Percentiles rank a stretch among this genome's conserved stretches.
These are phyloP conservation scores for Pangasius djambal DNA, from an alignment of 2,797 vertebrate genomes.

Conservation along the genomic window DNA sequence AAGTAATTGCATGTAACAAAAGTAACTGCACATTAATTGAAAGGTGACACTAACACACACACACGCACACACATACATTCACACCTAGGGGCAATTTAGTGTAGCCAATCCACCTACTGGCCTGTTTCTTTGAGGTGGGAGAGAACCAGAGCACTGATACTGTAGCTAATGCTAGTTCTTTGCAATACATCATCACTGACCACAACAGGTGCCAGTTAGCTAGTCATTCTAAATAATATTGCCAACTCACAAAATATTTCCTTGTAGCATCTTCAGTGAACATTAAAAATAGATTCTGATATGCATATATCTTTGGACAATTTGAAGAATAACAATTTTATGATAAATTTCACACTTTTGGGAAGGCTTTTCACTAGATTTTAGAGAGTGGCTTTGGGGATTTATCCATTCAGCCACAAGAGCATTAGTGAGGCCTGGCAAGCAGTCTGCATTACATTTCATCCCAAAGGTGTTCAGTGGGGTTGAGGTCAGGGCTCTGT, in stretches of 20 bases:
- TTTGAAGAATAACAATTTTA: too few species aligned
- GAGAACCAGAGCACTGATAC: not conserved
- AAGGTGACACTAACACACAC: not conserved
- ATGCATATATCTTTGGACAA: not conserved
- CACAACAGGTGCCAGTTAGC: not conserved
- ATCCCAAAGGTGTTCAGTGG: not conserved
- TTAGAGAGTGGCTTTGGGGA: not conserved
- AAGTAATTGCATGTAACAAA: not conserved
- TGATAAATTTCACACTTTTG: not conserved
- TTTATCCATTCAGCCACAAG: not conserved
- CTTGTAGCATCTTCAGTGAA: not conserved
- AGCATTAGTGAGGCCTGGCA: not conserved
- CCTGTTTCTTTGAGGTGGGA: not conserved
- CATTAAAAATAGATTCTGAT: not conserved
- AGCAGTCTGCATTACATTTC: not conserved
- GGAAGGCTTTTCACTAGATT: not conserved
- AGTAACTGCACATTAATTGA: not conserved
- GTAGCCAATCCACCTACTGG: not conserved
- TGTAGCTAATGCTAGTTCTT: not conserved
- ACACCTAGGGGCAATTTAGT: not conserved
- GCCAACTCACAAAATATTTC: not conserved
- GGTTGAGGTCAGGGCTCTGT: not conserved
- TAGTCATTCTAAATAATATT: not conserved
- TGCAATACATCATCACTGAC: not conserved
- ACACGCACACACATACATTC: not conserved